Base-by-base conservation (phyloP, 2,797 vertebrate species). In the Lagocephalus sceleratus region DNA sequence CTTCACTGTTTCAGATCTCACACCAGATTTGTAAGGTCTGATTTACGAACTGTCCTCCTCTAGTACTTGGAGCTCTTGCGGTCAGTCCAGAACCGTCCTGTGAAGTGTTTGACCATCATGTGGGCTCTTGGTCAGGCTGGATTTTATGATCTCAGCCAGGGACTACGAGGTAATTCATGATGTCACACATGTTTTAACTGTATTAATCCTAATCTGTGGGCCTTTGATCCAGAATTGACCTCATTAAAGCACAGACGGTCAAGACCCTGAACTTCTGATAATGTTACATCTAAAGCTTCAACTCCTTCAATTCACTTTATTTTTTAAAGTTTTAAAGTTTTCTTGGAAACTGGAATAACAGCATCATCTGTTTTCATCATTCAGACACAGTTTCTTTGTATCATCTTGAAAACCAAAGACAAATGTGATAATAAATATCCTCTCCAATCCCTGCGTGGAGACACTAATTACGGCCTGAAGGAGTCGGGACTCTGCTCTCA, bases 41-140 rank as follows among this genome's bases (percentile, higher is more conserved):
- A 42, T 21, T 47, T 62, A 69, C 43, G 16, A 6, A 11, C 22
- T 48, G 14, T 42, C 16, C 11, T 29, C 42, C 19, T 54, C 1
- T 21, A 99, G 97, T 96, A 95, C 83, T 73, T 98, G 74, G 96
- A 97, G 69, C 77, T 97, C 60, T 38, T 99, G 75, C 88, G 95
- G 16, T 94, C 93, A 0, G 92, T 96, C 50, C 94, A 98, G 88
- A 96, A 89, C 81, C 90, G 84, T 54, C 94, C 96, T 0, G 86
- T 75, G 0, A 96, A 96, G 60, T 97, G 97, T 81, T 86, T 98
- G 60, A 94, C 92, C 2, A 93, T 99, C 66, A 95, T 99, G 91
- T 99, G 97, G 97, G 93, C 94, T 0, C 81, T 98, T 66, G 96
- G 96, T 0, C 97, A 98, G 71, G 94, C 94, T 0, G 97, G 97